Evolutionary conservation across 2,797 vertebrate genomes (phyloP), one percentile per base, ranked within the genome.

Genomic region (Oreochromis grahami): DNA sequence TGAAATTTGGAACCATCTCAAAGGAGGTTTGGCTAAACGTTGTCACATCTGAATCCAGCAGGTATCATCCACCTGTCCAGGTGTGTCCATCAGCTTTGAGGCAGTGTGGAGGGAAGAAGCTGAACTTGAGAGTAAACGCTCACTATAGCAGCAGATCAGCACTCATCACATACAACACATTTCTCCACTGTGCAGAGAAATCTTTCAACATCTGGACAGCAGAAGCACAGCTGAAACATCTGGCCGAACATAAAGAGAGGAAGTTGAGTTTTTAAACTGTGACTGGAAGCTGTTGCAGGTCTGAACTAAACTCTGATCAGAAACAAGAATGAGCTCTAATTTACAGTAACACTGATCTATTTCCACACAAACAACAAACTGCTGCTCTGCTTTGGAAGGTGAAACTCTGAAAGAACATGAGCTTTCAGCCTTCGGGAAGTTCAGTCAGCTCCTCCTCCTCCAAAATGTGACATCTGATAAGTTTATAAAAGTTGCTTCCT

Each of bases 171-270:
- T 50, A 0, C 3, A 3, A n/a, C 48, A 10, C 48, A 51, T 10
- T 51, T 51, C 4, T 53, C 51, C n/a, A 0, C n/a, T 24, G 51
- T 0, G 10, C n/a, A 24, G 51, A 4, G n/a, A 52, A 52, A 2
- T 0, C 6, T 12, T 24, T 2, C 1, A 24, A 52, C 51, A 53
- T 2, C 3, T 53, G 21, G 0, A 15, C 14, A 60, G 2, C 8
- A 34, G 56, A 10, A 58, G 2, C 55, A 32, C 26, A 10, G 26
- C 15, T 58, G 56, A 56, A 55, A 24, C 11, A 26, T 26, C 7
- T 58, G 55, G 14, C 14, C 2, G 14, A 58, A 32, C 5, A 56
- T 0, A 9, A 32, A 56, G 8, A 56, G 0, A 56, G 55, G 8
- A 56, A 56, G 55, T 2, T 56, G 13, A 56, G 55, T 32, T 56